Conservation (phyloP, 1,140 invertebrate genomes). For the Chlorops oryzae region DNA sequence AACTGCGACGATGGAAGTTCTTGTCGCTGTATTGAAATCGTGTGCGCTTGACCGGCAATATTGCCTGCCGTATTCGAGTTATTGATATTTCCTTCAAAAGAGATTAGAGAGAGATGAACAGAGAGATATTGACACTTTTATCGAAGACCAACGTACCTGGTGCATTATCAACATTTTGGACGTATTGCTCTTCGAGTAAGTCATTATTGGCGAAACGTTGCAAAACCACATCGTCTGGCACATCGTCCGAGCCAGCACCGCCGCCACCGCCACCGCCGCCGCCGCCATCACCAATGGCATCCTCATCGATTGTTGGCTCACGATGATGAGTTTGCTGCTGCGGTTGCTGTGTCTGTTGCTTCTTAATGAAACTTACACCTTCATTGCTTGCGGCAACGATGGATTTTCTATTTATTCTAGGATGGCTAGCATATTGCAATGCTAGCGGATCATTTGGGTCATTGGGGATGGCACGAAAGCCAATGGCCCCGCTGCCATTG, state of each 20-base stretch:
- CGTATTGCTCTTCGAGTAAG: constrained; percentile 33
- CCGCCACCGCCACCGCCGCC: constrained; percentile 31
- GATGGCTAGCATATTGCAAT: neutral
- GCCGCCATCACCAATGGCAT: constrained; percentile 33
- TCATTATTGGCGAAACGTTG: constrained; percentile 19
- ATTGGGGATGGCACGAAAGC: neutral
- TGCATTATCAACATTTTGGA: constrained; percentile 31
- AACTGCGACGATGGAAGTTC: too few relatives aligned
- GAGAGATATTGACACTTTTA: neutral
- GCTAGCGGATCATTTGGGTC: neutral
- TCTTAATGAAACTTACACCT: constrained; percentile 3
- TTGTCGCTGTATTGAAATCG: constrained; percentile 11
- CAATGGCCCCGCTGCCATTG: neutral
- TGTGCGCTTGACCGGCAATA: constrained; percentile 7
- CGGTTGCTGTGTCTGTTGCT: too few relatives aligned
- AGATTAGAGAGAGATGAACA: neutral
- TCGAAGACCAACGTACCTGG: constrained; percentile 25
- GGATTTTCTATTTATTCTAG: neutral
- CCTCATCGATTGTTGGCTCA: constrained; percentile 40
- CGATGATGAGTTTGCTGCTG: constrained; percentile 31
- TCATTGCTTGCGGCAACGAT: neutral
- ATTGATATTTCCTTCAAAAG: constrained; percentile 33
- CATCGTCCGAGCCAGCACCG: constrained; percentile 17
- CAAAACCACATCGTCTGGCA: constrained; percentile 24
- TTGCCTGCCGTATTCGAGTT: constrained; percentile 10